A percentile compares a stretch with the other conserved stretches of the same genome.
Evolutionary conservation across 2,797 vertebrate genomes (phyloP).

Genomic region (Cryptoblepharus egeriae): DNA sequence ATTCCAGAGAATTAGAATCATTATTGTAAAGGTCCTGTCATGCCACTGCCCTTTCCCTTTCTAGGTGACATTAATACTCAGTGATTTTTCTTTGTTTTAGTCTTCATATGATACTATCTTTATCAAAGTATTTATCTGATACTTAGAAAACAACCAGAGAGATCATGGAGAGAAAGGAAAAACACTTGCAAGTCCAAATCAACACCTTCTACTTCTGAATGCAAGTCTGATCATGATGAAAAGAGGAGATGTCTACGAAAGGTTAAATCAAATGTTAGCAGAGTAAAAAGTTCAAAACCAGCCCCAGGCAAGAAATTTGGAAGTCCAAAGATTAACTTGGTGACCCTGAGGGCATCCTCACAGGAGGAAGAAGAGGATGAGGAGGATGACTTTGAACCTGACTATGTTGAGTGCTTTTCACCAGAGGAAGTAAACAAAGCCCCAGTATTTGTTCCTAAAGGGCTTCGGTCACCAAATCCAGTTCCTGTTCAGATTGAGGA

Average conservation of each 20-base stretch:
- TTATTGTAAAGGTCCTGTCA: no score
- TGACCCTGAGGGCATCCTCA: slow-evolving; percentile 86
- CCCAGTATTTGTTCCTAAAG: slow-evolving; percentile 86
- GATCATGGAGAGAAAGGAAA: slow-evolving; percentile 57
- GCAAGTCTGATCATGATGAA: slow-evolving; percentile 46
- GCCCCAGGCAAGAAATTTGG: slow-evolving; percentile 66
- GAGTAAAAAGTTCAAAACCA: slow-evolving; percentile 67
- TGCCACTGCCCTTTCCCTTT: no score
- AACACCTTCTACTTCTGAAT: slow-evolving; percentile 51
- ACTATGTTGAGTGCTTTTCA: slow-evolving; percentile 73
- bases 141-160: slow-evolving; percentile 57
- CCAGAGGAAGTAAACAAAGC: slow-evolving; percentile 83
- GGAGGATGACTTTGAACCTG: slow-evolving; percentile 77
- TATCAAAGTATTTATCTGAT: slow-evolving; percentile 56
- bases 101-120: not conserved
- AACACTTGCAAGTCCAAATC: slow-evolving; percentile 32
- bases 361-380: slow-evolving; percentile 75
- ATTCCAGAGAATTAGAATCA: no score
- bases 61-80: not conserved
- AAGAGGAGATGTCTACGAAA: slow-evolving; percentile 68
- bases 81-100: not conserved
- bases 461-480: slow-evolving; percentile 83
- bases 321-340: slow-evolving; percentile 78
- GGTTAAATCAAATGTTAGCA: slow-evolving; percentile 64
- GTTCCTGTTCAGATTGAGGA: slow-evolving; percentile 86